Base-by-base conservation (phyloP, 2,888 invertebrate species). In the Lepidocyrtoides sp. region DNA sequence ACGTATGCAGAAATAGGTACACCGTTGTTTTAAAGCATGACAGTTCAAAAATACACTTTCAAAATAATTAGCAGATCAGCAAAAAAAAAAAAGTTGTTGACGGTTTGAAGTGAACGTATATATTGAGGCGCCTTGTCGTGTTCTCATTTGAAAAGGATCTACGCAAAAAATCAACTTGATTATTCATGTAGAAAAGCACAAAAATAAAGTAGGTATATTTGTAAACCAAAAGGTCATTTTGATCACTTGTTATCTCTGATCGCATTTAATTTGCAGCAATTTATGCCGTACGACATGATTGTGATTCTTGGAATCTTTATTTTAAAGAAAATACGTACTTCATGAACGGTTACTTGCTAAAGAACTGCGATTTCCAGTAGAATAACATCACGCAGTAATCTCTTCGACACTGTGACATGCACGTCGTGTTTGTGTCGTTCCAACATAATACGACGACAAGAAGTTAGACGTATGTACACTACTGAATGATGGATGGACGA, bases 221-320 rank as follows among this genome's bases (percentile, higher is more conserved):
- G 44, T 41, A 75, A 44, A 75, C 14, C 44, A 23, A 75, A 75
- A 75, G 72, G 72, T 75, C 72, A 75, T 48, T 75, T 75, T 75
- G 5, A 44, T 75, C 26, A 69, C 69, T 44, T n/a, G 72, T 75
- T 75, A 75, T 75, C 72, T 3, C 60, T 23, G 14, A 12, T 41
- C 69, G 5, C 20, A 69, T 2, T 14, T 26, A 75, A 75, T 75
- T 48, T 12, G 44, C 44, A 51, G 51, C 3, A 26, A 77, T 77
- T 77, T 54, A 51, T 75, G 0, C n/a, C 26, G 12, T 29, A 77
- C 51, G 5, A 10, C n/a, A 54, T 29, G 23, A 29, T 72, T 17
- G 10, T 26, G 14, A 51, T 77, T 77, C 77, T 77, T 29, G 54
- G 77, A 77, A 77, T 51, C 48, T 51, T 75, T 44, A 44, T 2